Base-by-base conservation (phyloP, 2,888 invertebrate genomes). In the Bedellia somnulentella region DNA sequence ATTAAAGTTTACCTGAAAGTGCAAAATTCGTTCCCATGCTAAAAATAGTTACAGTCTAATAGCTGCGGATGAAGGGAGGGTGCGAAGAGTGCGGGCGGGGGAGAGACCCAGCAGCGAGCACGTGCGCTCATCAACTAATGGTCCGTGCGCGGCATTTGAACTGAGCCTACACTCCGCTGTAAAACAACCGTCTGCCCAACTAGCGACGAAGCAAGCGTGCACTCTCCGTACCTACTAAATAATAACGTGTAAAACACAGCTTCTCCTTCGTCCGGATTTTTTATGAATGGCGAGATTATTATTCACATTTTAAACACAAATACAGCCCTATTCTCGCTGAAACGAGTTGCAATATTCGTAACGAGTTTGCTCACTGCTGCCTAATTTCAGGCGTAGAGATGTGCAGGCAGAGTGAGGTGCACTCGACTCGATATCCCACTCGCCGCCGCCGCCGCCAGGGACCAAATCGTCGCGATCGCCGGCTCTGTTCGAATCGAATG, bases 41-140 rank as follows among this genome's bases (percentile, higher is more conserved):
- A 18, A 58, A 68, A 70, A 71, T 68, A 61, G 70, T 71, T 59
- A 61, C 64, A 35, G 31, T 59, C 50, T 61, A 5, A 24, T 6
- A 15, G 24, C 14, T n/a, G 24, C 14, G 22, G 15, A 24, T 11
- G 54, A 54, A 44, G 44, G 48, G 42, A 42, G 48, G 40, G 32
- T 35, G 43, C 36, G 39, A 35, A 42, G 39, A 37, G 42, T 43
- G 46, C 44, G 48, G 41, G 49, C 47, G 48, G 44, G 53, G 47
- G 50, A 43, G 52, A 52, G 50, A 47, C 52, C 54, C 53, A 57
- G 57, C 30, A 52, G 60, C 49, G 56, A 51, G 55, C 66, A 66
- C 66, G 63, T 59, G 67, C 66, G 60, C 63, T 76, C 76, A 76
- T 76, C 77, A 76, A 70, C 76, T 78, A 78, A 77, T 78, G 77